Conservation (phyloP, 2,797 vertebrate genomes). For the Lycodopsis pacificus region DNA sequence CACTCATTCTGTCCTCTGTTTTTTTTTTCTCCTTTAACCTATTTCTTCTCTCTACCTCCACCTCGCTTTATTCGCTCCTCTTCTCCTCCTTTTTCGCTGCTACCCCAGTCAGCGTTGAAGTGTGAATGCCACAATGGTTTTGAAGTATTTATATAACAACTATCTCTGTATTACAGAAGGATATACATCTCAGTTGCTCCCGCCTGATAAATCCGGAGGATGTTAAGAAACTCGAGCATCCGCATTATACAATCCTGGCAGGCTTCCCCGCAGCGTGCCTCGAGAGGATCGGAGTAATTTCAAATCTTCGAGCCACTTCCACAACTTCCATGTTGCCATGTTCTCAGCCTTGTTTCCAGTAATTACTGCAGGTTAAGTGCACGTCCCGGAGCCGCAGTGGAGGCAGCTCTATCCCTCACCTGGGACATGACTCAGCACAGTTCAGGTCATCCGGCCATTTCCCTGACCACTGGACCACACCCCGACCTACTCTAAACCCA, state of each 20-base stretch:
- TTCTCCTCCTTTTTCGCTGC: slow-evolving; percentile 16
- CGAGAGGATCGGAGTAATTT: slow-evolving; percentile 77
- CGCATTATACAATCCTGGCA: slow-evolving; percentile 55
- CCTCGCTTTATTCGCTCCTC: slow-evolving; percentile 37
- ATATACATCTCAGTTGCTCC: background rate
- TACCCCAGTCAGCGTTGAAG: slow-evolving; percentile 32
- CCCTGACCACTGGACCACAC: slow-evolving; percentile 82
- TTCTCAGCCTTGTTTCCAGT: slow-evolving; percentile 83
- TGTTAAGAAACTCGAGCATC: slow-evolving; percentile 54
- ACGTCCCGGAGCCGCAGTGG: slow-evolving; percentile 76
- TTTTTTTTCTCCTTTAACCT: slow-evolving; percentile 50
- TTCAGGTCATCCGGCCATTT: slow-evolving; percentile 82
- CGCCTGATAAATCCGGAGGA: slow-evolving; percentile 48
- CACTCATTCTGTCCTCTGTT: slow-evolving; percentile 49
- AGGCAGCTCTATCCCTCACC: slow-evolving; percentile 82
- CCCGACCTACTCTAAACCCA: slow-evolving; percentile 81
- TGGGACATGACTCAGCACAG: slow-evolving; percentile 84
- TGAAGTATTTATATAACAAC: slow-evolving; percentile 17
- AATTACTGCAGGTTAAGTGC: slow-evolving; percentile 86
- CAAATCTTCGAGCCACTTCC: slow-evolving; percentile 76
- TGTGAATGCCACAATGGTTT: background rate
- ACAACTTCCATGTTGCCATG: slow-evolving; percentile 78
- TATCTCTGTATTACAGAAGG: slow-evolving; percentile 3
- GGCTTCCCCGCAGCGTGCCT: slow-evolving; percentile 64
- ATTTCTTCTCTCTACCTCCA: slow-evolving; percentile 41